Evolutionary conservation across 2,797 vertebrate species (phyloP).

Genomic region (Galaxias olidus): DNA sequence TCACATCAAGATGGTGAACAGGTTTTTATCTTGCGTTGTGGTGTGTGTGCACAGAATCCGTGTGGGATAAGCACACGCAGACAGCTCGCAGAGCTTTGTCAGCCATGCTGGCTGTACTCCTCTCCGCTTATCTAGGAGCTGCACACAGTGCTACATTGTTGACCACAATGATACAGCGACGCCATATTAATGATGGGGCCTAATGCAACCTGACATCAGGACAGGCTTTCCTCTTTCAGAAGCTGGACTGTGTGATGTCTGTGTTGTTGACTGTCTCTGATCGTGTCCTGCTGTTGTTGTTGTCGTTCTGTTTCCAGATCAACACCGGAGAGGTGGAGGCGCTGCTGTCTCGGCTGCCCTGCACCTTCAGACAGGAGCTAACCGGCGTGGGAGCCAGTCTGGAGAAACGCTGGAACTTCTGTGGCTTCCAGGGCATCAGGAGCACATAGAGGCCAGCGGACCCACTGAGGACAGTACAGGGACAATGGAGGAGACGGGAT

Average conservation of each 20-base stretch:
- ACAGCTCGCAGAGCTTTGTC: conserved; percentile 26
- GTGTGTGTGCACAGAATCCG: conserved; percentile 13
- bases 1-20: conserved; percentile 8
- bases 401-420: conserved; percentile 88
- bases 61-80: not conserved
- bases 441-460: conserved; percentile 65
- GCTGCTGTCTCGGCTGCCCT: conserved; percentile 85
- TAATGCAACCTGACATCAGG: conserved; percentile 39
- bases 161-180: conserved; percentile 33
- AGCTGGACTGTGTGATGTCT: conserved; percentile 1
- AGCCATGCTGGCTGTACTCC: conserved; percentile 19
- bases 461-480: conserved; percentile 5
- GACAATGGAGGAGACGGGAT: conserved; percentile 1
- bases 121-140: conserved; percentile 18
- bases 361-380: conserved; percentile 85
- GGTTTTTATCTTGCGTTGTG: conserved; percentile 18
- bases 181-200: not conserved
- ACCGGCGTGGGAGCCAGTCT: conserved; percentile 84
- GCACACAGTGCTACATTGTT: conserved; percentile 14
- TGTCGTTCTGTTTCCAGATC: conserved; percentile 73
- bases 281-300: not conserved
- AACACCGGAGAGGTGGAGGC: conserved; percentile 84
- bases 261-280: conserved; percentile 5
- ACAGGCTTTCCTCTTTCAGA: conserved; percentile 25
- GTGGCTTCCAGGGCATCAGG: conserved; percentile 86